Percentiles rank a stretch among this genome's conserved stretches.
Conservation (phyloP, 2,113 vertebrate species). For the Microtus pennsylvanicus region DNA sequence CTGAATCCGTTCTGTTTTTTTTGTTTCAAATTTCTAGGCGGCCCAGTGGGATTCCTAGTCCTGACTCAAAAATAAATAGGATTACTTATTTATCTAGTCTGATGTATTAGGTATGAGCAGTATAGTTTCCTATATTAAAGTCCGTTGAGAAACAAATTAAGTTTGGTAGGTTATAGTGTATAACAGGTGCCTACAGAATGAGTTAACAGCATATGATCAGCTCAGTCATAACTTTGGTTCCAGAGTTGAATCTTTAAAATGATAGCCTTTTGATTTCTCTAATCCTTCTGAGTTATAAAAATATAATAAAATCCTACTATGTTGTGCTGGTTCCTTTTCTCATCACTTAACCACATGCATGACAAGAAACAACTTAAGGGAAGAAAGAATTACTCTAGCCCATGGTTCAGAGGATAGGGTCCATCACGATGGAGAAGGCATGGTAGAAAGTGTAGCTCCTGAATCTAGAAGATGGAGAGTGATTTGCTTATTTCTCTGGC, state of each 20-base stretch:
- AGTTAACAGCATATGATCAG: background rate
- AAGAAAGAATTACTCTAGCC: background rate
- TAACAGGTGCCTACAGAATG: background rate
- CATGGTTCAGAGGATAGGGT: background rate
- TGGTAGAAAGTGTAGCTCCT: background rate
- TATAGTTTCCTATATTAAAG: background rate
- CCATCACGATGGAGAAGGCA: no score
- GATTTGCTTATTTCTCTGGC: background rate
- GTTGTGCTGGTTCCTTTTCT: background rate
- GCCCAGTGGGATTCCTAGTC: slow-evolving; percentile 38
- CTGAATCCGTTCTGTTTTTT: slow-evolving; percentile 48
- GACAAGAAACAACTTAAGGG: background rate
- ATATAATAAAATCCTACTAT: background rate
- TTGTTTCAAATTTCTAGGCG: slow-evolving; percentile 54
- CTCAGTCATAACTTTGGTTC: background rate
- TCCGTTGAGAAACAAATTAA: background rate
- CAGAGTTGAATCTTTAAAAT: slow-evolving; percentile 20
- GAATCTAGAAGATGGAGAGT: background rate
- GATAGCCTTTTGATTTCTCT: background rate
- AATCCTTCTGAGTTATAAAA: slow-evolving; percentile 6
- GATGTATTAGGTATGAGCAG: background rate
- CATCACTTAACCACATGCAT: background rate
- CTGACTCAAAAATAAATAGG: slow-evolving; percentile 39
- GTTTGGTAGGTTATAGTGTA: background rate
- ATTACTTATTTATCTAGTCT: background rate